Evolutionary conservation across 2,113 vertebrate species (phyloP).

Genomic region (Vombatus ursinus): DNA sequence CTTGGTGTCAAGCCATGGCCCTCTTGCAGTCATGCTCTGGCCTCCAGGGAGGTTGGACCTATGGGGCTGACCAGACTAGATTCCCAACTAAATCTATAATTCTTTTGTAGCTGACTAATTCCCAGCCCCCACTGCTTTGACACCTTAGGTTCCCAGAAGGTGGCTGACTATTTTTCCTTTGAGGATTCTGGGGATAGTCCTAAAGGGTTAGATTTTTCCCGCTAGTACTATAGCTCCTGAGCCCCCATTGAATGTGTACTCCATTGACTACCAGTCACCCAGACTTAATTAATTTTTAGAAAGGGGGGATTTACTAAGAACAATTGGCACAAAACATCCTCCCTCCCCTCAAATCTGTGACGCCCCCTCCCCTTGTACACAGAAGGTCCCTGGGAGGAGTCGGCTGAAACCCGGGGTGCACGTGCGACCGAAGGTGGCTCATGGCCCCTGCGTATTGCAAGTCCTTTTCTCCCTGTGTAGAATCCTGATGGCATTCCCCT

Average conservation of each 20-base stretch:
- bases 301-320: too few relatives aligned
- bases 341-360: neutral
- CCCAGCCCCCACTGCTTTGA: neutral
- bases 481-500: neutral
- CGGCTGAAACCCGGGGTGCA: rapidly evolving
- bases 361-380: neutral
- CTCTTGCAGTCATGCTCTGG: neutral
- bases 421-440: neutral
- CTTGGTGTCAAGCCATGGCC: neutral
- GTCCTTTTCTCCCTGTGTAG: neutral
- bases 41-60: neutral
- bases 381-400: neutral
- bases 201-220: neutral
- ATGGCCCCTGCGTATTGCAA: neutral
- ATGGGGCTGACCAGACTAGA: neutral
- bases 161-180: neutral
- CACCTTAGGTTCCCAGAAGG: neutral
- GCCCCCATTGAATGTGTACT: neutral
- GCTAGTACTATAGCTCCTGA: neutral
- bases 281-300: neutral
- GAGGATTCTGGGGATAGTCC: neutral
- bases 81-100: neutral
- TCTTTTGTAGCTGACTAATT: neutral
- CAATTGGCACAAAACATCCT: neutral
- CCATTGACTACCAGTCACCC: neutral